These are phyloP conservation scores for Pollachius pollachius DNA, from an alignment of 2,113 vertebrate genomes.

Conservation along the genomic window DNA sequence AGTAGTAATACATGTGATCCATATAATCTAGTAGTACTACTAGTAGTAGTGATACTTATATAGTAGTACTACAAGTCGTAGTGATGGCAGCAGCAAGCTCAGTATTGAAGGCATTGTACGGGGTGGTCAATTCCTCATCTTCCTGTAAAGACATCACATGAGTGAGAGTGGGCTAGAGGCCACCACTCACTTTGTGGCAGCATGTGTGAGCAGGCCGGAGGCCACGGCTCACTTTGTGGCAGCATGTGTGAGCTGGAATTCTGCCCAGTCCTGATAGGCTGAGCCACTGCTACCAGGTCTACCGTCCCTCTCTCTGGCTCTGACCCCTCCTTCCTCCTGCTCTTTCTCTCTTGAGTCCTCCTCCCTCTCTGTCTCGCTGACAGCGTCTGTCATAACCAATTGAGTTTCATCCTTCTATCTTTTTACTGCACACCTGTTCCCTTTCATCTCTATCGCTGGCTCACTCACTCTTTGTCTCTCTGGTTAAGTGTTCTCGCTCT, in stretches of 20 bases:
- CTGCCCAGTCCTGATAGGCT: slow-evolving; percentile 16
- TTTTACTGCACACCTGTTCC: slow-evolving; percentile 17
- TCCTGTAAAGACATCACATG: background rate
- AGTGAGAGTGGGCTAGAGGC: slow-evolving; percentile 11
- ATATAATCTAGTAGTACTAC: too few relatives aligned
- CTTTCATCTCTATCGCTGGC: background rate
- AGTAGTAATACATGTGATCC: too few relatives aligned
- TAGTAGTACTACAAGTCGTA: too few relatives aligned
- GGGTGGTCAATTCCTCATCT: too few relatives aligned
- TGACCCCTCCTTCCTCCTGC: slow-evolving; percentile 53
- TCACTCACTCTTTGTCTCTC: background rate
- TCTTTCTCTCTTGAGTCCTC: background rate
- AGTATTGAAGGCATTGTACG: too few relatives aligned
- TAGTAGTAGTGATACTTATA: too few relatives aligned
- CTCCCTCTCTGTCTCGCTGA: slow-evolving; percentile 16
- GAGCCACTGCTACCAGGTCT: slow-evolving; percentile 58
- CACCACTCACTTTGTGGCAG: too few relatives aligned
- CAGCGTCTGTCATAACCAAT: background rate
- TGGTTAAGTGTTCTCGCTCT: background rate
- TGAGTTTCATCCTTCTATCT: slow-evolving; percentile 11
- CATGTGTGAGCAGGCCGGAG: too few relatives aligned
- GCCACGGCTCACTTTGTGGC: too few relatives aligned
- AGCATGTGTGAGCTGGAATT: background rate
- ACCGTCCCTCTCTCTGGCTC: slow-evolving; percentile 30
- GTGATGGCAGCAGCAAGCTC: too few relatives aligned